A percentile compares a stretch with the other conserved stretches of the same genome.
Conservation (phyloP, 2,113 vertebrate genomes). For the Beaufortia kweichowensis region DNA sequence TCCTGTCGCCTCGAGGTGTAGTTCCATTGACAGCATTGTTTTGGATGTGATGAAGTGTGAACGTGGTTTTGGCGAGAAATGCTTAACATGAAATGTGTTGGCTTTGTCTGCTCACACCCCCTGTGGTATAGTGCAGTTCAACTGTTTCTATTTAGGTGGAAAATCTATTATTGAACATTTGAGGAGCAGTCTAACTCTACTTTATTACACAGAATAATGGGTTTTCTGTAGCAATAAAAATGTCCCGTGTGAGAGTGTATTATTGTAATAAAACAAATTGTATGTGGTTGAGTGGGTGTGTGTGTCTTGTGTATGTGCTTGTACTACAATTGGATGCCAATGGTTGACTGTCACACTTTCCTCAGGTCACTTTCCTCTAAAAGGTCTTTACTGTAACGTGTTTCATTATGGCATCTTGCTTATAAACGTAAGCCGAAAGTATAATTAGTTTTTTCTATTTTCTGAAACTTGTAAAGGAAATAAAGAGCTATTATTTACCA, state of each 20-base stretch:
- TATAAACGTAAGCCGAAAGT: neutral
- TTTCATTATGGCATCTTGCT: neutral
- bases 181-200: neutral
- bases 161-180: conserved; percentile 25
- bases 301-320: neutral
- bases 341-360: neutral
- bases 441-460: too few species aligned
- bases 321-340: too few species aligned
- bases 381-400: neutral
- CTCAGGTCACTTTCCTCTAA: conserved; percentile 8
- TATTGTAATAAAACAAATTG: neutral
- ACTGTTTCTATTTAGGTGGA: conserved; percentile 6
- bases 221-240: neutral
- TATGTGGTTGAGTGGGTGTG: neutral
- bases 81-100: conserved; percentile 48
- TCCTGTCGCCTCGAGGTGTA: conserved; percentile 18
- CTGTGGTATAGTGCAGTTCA: conserved; percentile 5
- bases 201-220: neutral
- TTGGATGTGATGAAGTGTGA: conserved; percentile 27
- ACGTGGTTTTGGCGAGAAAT: conserved; percentile 9
- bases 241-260: neutral
- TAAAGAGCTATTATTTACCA: too few species aligned
- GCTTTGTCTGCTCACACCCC: conserved; percentile 36
- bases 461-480: too few species aligned
- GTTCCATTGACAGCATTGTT: conserved; percentile 24